Base-by-base conservation (phyloP, 2,888 invertebrate genomes). In the Drosophila neonasuta region DNA sequence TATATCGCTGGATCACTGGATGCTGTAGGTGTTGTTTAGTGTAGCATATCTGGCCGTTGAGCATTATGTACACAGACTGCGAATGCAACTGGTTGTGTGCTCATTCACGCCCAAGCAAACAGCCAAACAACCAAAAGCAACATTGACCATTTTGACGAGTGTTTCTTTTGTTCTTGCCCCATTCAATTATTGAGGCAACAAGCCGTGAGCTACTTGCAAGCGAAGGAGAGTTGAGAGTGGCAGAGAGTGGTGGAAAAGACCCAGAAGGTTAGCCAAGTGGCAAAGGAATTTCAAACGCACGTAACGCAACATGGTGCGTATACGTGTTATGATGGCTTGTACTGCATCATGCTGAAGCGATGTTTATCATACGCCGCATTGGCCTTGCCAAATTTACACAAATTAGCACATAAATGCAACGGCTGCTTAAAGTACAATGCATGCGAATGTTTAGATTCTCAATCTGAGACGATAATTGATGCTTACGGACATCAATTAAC, bases 261-360 rank as follows among this genome's bases (percentile, higher is more conserved):
- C 71, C 68, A 80, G 74, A 80, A 83, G 71, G 78, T 66, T 80
- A 80, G 65, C 70, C 83, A 83, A 54, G 76, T 83, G 80, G 80
- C 79, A 83, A 80, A 76, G 58, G 70, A 74, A 79, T 79, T 62
- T 42, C 9, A 46, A 46, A 30, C 66, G 66, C 72, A 77, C 13
- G 13, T 24, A 13, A 45, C 36, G 36, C n/a, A 34, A 32, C 34
- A 61, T 63, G 48, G 39, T 76, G 74, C 79, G 80, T 80, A 78
- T 83, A 68, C 66, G 57, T 77, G 58, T 68, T 71, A 49, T 49
- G 44, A 24, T 36, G 24, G 32, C 2, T 2, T 34, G 51, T 42
- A 10, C 54, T 20, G 15, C 49, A 13, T 46, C 30, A 48, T 46
- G 42, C 44, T 57, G 74, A 60, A 6, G 24, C 24, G 13, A 63